Evolutionary conservation across 2,113 vertebrate genomes (phyloP).

Genomic region (Actenoides hombroni): DNA sequence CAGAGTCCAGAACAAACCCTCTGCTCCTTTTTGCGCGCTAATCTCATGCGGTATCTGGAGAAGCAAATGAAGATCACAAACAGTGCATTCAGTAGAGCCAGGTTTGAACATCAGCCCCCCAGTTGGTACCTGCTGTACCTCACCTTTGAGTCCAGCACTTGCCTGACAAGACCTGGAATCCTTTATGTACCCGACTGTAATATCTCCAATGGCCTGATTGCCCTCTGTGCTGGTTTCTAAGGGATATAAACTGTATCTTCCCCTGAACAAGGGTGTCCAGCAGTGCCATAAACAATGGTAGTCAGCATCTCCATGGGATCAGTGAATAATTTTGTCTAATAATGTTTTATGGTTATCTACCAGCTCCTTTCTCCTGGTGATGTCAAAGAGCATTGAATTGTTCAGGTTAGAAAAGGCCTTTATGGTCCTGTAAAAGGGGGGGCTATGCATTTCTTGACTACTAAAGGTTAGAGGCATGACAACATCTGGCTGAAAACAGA

Average conservation of each 20-base stretch:
- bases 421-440: not conserved
- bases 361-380: not conserved
- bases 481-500: not conserved
- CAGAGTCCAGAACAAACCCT: not conserved
- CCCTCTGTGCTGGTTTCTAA: not conserved
- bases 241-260: not conserved
- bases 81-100: not conserved
- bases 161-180: not conserved
- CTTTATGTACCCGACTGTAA: not conserved
- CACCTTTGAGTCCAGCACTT: not conserved
- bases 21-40: fast-evolving
- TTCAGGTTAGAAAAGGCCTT: too few relatives aligned
- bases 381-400: not conserved
- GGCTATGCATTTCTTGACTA: not conserved
- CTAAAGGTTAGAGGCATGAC: not conserved
- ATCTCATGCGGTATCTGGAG: fast-evolving
- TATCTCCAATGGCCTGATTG: fast-evolving
- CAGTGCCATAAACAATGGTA: not conserved
- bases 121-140: not conserved
- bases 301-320: not conserved
- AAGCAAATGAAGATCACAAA: not conserved
- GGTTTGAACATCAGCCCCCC: fast-evolving
- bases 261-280: not conserved
- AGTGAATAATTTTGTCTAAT: not conserved
- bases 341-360: not conserved